Evolutionary conservation across 1,140 invertebrate genomes (phyloP).

Genomic region (Bombyx mandarina): DNA sequence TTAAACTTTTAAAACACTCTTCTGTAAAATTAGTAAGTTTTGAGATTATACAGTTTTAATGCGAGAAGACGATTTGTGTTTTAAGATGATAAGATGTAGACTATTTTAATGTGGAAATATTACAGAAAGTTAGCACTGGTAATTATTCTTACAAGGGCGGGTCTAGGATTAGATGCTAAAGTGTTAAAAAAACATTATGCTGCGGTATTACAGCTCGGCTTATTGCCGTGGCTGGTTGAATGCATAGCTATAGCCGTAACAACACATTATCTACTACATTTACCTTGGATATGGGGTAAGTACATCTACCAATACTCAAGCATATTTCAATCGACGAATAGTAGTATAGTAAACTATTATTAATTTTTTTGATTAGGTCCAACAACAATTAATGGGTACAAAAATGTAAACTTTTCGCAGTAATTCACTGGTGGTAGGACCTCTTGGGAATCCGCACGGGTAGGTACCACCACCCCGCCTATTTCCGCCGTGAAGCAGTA

Average conservation of each 20-base stretch:
- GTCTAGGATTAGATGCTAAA: conserved; percentile 90
- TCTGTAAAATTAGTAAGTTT: too few relatives aligned
- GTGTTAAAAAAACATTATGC: conserved; percentile 85
- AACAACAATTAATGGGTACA: too few relatives aligned
- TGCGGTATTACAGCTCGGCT: conserved; percentile 85
- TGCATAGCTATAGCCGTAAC: conserved; percentile 77
- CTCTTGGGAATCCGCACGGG: too few relatives aligned
- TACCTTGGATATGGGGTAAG: conserved; percentile 90
- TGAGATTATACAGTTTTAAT: too few relatives aligned
- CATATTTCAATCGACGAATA: too few relatives aligned
- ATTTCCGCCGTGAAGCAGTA: too few relatives aligned
- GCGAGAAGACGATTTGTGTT: not conserved
- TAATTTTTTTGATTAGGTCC: too few relatives aligned
- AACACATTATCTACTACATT: conserved; percentile 81
- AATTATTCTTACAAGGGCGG: conserved; percentile 93
- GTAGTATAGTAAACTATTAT: too few relatives aligned
- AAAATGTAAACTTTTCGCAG: too few relatives aligned
- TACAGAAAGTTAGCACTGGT: conserved; percentile 87
- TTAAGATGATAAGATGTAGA: not conserved
- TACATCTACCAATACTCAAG: conserved; percentile 1
- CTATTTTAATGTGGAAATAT: not conserved
- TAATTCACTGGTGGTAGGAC: too few relatives aligned
- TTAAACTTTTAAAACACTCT: too few relatives aligned
- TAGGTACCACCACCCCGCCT: too few relatives aligned
- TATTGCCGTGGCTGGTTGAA: conserved; percentile 90